These are phyloP conservation scores for Zootermopsis nevadensis DNA, from an alignment of 2,888 invertebrate genomes.

Conservation along the genomic window DNA sequence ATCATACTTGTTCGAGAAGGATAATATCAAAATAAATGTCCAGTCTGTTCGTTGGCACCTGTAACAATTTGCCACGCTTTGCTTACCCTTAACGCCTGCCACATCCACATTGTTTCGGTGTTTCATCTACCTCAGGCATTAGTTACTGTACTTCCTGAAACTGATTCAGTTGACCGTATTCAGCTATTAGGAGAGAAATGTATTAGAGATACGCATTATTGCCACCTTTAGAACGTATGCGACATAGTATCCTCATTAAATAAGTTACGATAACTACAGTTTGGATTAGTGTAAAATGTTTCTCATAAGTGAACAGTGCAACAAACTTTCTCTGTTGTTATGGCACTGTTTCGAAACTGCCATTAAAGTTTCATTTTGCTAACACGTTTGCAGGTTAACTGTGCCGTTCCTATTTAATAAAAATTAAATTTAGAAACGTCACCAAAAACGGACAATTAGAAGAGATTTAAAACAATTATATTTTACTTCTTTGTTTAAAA, in stretches of 20 bases:
- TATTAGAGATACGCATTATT: not conserved
- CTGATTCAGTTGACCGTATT: not conserved
- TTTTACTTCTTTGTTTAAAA: not conserved
- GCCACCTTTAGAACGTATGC: not conserved
- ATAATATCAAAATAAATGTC: too few species aligned
- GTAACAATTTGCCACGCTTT: too few species aligned
- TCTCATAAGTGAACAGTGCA: not conserved
- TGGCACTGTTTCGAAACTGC: not conserved
- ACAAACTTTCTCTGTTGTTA: not conserved
- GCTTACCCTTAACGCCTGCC: too few species aligned
- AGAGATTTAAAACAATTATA: not conserved
- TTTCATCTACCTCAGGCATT: too few species aligned
- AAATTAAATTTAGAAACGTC: not conserved
- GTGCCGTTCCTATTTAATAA: not conserved
- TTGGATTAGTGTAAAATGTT: not conserved
- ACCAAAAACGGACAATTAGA: not conserved
- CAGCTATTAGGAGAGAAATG: not conserved
- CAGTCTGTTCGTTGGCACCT: too few species aligned
- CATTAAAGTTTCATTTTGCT: not conserved
- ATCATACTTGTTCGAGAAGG: too few species aligned
- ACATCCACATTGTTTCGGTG: too few species aligned
- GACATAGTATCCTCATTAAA: not conserved
- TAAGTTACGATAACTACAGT: not conserved
- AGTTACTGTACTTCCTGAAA: too few species aligned
- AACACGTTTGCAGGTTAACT: not conserved